Base-by-base conservation (phyloP, 2,113 vertebrate species). In the Haplotaxodon microlepis region DNA sequence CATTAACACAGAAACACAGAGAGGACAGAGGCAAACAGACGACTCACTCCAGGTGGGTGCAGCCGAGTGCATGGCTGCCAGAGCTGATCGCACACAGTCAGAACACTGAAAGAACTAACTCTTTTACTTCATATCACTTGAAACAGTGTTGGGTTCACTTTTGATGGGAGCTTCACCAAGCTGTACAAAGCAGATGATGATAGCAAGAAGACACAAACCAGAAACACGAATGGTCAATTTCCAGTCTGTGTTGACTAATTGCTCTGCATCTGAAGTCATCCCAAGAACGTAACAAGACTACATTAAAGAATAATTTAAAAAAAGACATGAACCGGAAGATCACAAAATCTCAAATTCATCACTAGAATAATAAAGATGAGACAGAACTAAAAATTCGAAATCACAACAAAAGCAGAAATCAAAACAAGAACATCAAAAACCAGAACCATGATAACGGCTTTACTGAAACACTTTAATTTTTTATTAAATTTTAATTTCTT, bases 301-400 rank as follows among this genome's bases (percentile, higher is more conserved):
- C 14, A 27, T 27, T 40, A 27, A 45, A 21, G 17, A 45, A 73
- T 45, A 73, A 10, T 45, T 34, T 0, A 0, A 0, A 21, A 27
- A 45, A 24, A 42, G 8, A 73, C n/a, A 16, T 69, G 11, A 71
- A 42, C n/a, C 3, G 14, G 21, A 45, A 45, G 38, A 73, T 45
- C 21, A 27, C 34, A 21, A 71, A 73, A 73, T 73, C 38, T 73
- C 21, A 73, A 73, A 45, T 38, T 73, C 69, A 45, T 73, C 69
- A 73, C 66, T 42, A 42, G 13, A 42, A 45, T 73, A 45, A 45
- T 27, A 45, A 73, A 17, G 38, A 27, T 14, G 3, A 73, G 40
- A 73, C 21, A 45, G 38, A 73, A 45, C 40, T 45, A 27, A 73
- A 45, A 45, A 17, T 42, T 27, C 2, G 3, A 63, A 63, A 63